Base-by-base conservation (phyloP, 2,797 vertebrate genomes). In the Paramormyrops hopkinsi region DNA sequence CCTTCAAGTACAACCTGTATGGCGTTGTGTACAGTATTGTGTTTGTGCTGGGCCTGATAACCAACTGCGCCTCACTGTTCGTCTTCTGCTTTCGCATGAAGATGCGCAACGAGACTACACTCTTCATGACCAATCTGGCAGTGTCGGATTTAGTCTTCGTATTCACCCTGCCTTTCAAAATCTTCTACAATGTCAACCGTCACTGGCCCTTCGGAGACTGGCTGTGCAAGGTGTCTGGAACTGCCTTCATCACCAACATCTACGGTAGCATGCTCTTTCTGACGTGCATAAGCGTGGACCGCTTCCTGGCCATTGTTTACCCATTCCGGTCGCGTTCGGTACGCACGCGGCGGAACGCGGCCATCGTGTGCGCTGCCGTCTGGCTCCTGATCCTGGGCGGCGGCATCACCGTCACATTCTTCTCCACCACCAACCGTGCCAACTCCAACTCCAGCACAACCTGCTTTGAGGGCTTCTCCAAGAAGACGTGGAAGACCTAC, bases 211-310 rank as follows among this genome's bases (percentile, higher is more conserved):
- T 99, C 0, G 98, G 98, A 19, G 98, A 99, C 5, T 96, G 94
- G 11, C 94, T 99, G 86, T 99, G 98, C 93, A 99, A 98, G 93
- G 96, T 99, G 17, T 99, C 98, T 0, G 98, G 98, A 8, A 99
- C 98, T 0, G 98, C 98, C 0, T 99, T 99, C 90, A 97, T 99
- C 93, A 99, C 98, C 69, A 99, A 99, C 93, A 99, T 99, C 94
- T 99, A 99, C 0, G 98, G 98, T 90, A 99, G 98, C 94, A 99
- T 99, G 98, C 93, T 99, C 85, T 99, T 99, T 93, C 98, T 99
- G 91, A 99, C 98, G 5, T 99, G 98, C 94, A 99, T 99, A 93
- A 99, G 98, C 0, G 97, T 99, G 0, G 98, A 99, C 94, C 97
- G 98, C 88, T 99, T 99, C 93, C 95, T 99, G 25, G 98, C 98